Percentiles rank a stretch among this genome's conserved stretches.
These are phyloP conservation scores for Saturnia japonica DNA, from an alignment of 2,888 invertebrate genomes.

Conservation along the genomic window DNA sequence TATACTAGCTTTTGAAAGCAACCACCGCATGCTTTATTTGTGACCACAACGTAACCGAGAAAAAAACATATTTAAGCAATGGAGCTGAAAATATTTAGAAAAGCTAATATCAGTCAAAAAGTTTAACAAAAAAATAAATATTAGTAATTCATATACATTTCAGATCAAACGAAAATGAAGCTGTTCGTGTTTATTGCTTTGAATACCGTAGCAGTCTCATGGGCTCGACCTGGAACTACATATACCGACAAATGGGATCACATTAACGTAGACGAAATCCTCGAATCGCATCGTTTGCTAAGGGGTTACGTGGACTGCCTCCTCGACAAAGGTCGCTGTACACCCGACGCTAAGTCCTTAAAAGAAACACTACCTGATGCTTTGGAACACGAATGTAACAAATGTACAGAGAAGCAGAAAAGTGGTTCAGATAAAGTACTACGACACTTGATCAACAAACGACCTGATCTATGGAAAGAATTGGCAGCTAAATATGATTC, in stretches of 20 bases:
- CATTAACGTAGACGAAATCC: constrained; percentile 85
- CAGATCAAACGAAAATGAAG: constrained; percentile 57
- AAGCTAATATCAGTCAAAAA: too few relatives aligned
- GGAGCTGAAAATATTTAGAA: too few relatives aligned
- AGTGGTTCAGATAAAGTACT: constrained; percentile 84
- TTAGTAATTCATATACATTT: background rate
- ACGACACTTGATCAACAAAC: constrained; percentile 85
- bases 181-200: constrained; percentile 60
- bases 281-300: constrained; percentile 84
- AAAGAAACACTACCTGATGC: constrained; percentile 86
- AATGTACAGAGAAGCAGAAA: constrained; percentile 85
- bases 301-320: constrained; percentile 87
- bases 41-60: too few relatives aligned
- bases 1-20: too few relatives aligned
- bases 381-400: constrained; percentile 84
- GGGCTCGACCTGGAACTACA: constrained; percentile 64
- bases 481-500: constrained; percentile 88
- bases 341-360: constrained; percentile 84
- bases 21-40: too few relatives aligned
- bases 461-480: constrained; percentile 85
- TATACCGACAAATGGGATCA: constrained; percentile 88
- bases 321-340: constrained; percentile 84
- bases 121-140: too few relatives aligned
- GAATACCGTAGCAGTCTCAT: constrained; percentile 57
- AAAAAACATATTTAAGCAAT: too few relatives aligned